A percentile compares a stretch with the other conserved stretches of the same genome.
Conservation (phyloP, 2,888 invertebrate species). For the Trichopria drosophilae region DNA sequence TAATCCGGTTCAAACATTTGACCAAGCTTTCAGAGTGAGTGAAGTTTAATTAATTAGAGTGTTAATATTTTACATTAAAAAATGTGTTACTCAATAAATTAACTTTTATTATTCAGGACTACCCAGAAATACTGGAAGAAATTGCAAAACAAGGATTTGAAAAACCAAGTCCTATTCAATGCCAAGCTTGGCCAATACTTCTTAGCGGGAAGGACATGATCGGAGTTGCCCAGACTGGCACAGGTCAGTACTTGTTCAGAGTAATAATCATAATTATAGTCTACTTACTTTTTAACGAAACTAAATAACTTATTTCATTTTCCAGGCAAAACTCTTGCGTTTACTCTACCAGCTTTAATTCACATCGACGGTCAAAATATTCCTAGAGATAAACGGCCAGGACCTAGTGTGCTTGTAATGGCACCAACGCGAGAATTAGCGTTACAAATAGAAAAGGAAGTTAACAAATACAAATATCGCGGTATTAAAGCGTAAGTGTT, state of each 20-base stretch:
- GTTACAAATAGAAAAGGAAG: slow-evolving; percentile 89
- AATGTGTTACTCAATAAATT: slow-evolving; percentile 1
- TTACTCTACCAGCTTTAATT: slow-evolving; percentile 87
- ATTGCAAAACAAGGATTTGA: slow-evolving; percentile 79
- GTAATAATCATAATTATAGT: neutral
- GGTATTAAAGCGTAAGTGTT: slow-evolving; percentile 83
- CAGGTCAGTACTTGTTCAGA: slow-evolving; percentile 57
- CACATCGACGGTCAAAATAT: slow-evolving; percentile 85
- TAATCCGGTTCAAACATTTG: slow-evolving; percentile 79
- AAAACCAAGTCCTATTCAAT: slow-evolving; percentile 88
- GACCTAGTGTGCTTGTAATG: slow-evolving; percentile 85
- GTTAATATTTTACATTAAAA: neutral
- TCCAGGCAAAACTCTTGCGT: slow-evolving; percentile 89
- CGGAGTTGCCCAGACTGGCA: slow-evolving; percentile 94
- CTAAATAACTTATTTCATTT: too few species aligned
- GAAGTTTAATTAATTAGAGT: neutral
- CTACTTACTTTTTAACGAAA: neutral
- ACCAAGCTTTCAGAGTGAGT: slow-evolving; percentile 62
- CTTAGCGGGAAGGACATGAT: slow-evolving; percentile 90
- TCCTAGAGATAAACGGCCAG: slow-evolving; percentile 72
- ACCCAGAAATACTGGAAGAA: slow-evolving; percentile 82
- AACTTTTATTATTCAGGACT: slow-evolving; percentile 58
- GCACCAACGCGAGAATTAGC: slow-evolving; percentile 94
- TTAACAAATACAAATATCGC: slow-evolving; percentile 83
- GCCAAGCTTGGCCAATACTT: slow-evolving; percentile 93